Evolutionary conservation across 2,888 invertebrate genomes (phyloP).

Genomic region (Ptilodon capucinus): DNA sequence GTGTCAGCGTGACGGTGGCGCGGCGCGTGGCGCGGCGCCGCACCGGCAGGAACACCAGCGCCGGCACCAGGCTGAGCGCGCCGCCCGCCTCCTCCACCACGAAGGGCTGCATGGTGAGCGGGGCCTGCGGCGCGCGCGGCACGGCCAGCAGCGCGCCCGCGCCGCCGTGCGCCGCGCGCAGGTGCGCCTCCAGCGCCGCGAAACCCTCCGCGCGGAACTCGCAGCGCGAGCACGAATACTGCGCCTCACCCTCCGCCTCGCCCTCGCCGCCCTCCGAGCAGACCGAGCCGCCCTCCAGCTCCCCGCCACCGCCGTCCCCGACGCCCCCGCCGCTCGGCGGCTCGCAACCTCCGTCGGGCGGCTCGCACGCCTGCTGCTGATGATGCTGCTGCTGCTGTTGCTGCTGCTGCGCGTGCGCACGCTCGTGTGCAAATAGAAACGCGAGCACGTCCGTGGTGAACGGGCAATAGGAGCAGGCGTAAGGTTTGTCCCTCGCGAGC

Average conservation of each 20-base stretch:
- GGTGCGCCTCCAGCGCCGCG: conserved; percentile 74
- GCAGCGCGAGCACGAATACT: conserved; percentile 76
- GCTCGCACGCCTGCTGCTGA: conserved; percentile 46
- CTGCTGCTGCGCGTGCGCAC: conserved; percentile 85
- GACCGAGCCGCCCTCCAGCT: conserved; percentile 30
- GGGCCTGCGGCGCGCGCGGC: conserved; percentile 85
- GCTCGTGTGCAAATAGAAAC: conserved; percentile 95
- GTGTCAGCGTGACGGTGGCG: conserved; percentile 94
- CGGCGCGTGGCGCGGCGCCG: conserved; percentile 92
- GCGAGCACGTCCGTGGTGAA: conserved; percentile 95
- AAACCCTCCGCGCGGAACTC: conserved; percentile 76
- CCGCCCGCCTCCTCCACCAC: conserved; percentile 86
- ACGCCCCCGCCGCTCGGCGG: conserved; percentile 40
- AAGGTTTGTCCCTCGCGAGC: conserved; percentile 85
- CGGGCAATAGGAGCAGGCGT: conserved; percentile 94
- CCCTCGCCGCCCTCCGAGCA: conserved; percentile 41
- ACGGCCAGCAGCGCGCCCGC: conserved; percentile 78
- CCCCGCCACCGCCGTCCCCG: conserved; percentile 41
- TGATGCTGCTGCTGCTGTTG: conserved; percentile 18
- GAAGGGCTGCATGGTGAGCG: conserved; percentile 96
- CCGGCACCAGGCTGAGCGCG: conserved; percentile 90
- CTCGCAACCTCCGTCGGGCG: conserved; percentile 23
- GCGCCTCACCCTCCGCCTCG: conserved; percentile 49
- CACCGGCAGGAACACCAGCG: conserved; percentile 97
- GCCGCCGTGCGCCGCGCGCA: conserved; percentile 75